Percentiles rank a stretch among this genome's conserved stretches.
phyloP scores from a whole-genome alignment of 2,797 vertebrate species.

The Trematocara caparti region DNA sequence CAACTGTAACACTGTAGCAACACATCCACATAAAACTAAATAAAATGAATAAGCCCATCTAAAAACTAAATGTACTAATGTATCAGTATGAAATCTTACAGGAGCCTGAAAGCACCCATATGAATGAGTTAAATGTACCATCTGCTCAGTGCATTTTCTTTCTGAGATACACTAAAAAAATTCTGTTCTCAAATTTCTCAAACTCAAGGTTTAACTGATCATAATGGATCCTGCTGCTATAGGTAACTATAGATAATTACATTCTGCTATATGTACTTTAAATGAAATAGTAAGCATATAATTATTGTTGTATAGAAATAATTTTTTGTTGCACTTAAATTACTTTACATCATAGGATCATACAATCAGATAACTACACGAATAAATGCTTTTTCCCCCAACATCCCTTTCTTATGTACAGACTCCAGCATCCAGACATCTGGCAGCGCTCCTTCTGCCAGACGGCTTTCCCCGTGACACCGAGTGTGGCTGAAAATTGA shows the following conservation, averaged over 20 bases:
- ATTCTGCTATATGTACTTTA: not conserved
- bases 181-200: not conserved
- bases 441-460: conserved; percentile 21
- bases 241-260: not conserved
- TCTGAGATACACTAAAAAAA: not conserved
- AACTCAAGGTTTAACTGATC: not conserved
- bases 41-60: not conserved
- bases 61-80: not conserved
- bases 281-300: not conserved
- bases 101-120: not conserved
- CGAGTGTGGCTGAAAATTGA: conserved; percentile 43
- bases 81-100: not conserved
- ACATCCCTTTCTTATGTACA: not conserved
- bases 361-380: not conserved
- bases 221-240: not conserved
- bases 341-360: not conserved
- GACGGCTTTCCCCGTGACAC: conserved; percentile 28
- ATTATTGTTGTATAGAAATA: not conserved
- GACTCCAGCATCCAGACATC: conserved; percentile 27
- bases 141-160: not conserved
- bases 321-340: not conserved
- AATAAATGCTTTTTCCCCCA: not conserved
- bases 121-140: not conserved
- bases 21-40: not conserved
- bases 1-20: not conserved